Evolutionary conservation across 1,140 invertebrate species (phyloP).

Genomic region (Globodera ellingtonae): DNA sequence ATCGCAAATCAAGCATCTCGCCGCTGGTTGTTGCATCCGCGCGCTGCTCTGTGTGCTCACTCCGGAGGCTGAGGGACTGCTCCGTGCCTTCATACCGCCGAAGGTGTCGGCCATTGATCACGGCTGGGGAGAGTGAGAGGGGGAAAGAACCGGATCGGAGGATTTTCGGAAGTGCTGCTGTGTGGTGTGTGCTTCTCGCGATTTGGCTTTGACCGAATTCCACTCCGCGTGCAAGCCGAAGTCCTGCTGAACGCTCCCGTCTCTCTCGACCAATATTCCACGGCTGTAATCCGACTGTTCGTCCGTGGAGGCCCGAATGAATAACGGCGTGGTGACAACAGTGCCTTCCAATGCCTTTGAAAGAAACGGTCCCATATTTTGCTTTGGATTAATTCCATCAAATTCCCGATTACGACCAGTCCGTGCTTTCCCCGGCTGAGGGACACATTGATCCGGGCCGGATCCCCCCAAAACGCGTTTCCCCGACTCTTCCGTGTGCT

Average conservation of each 20-base stretch:
- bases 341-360: not conserved
- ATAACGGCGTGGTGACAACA: not conserved
- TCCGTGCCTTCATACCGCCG: too few species aligned
- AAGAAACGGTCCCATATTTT: not conserved
- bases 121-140: too few species aligned
- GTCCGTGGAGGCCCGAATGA: not conserved
- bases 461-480: slow-evolving; percentile 4
- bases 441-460: not conserved
- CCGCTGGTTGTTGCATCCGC: too few species aligned
- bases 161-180: too few species aligned
- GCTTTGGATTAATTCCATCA: not conserved
- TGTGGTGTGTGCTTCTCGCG: too few species aligned
- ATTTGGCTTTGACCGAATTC: not conserved
- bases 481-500: not conserved
- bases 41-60: too few species aligned
- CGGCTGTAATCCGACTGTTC: not conserved
- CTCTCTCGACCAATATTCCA: not conserved
- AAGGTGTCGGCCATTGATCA: too few species aligned
- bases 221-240: not conserved
- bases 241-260: not conserved
- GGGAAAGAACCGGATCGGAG: too few species aligned
- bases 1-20: too few species aligned
- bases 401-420: not conserved
- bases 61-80: too few species aligned
- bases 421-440: not conserved